Conservation (phyloP, 2,113 vertebrate genomes). For the Clupea harengus region DNA sequence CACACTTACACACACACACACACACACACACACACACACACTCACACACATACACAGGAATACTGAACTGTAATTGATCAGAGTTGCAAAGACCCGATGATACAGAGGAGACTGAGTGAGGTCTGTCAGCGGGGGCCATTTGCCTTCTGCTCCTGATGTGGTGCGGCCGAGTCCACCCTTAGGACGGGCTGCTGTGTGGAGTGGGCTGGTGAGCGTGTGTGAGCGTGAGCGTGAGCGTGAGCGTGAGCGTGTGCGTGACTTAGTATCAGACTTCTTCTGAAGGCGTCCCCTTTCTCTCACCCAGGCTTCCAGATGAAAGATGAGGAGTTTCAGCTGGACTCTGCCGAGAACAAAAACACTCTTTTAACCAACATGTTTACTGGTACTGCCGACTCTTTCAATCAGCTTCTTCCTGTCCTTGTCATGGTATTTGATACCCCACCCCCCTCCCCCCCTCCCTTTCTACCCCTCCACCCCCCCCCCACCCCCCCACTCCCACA, state of each 20-base stretch:
- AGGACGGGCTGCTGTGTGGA: too few relatives aligned
- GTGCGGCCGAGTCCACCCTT: too few relatives aligned
- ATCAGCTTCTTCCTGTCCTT: constrained; percentile 74
- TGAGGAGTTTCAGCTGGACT: constrained; percentile 81
- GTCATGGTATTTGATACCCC: constrained; percentile 63
- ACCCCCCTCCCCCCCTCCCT: constrained; percentile 43
- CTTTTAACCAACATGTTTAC: constrained; percentile 85
- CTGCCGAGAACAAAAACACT: constrained; percentile 81
- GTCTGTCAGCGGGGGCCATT: too few relatives aligned
- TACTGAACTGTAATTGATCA: too few relatives aligned
- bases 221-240: too few relatives aligned
- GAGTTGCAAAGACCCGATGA: too few relatives aligned
- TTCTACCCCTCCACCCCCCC: background rate
- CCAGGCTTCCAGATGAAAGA: constrained; percentile 84
- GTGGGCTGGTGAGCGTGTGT: background rate
- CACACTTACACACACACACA: too few relatives aligned
- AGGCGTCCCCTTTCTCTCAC: constrained; percentile 76
- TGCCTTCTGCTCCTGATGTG: too few relatives aligned
- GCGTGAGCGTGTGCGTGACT: constrained; percentile 24
- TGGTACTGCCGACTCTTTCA: constrained; percentile 76
- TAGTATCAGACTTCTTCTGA: constrained; percentile 63
- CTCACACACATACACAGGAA: too few relatives aligned
- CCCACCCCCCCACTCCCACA: constrained; percentile 36
- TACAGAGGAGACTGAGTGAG: too few relatives aligned
- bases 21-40: too few relatives aligned